A percentile compares a stretch with the other conserved stretches of the same genome.
These are phyloP conservation scores for Drosophila quinaria DNA, from an alignment of 2,888 invertebrate genomes.

Conservation along the genomic window DNA sequence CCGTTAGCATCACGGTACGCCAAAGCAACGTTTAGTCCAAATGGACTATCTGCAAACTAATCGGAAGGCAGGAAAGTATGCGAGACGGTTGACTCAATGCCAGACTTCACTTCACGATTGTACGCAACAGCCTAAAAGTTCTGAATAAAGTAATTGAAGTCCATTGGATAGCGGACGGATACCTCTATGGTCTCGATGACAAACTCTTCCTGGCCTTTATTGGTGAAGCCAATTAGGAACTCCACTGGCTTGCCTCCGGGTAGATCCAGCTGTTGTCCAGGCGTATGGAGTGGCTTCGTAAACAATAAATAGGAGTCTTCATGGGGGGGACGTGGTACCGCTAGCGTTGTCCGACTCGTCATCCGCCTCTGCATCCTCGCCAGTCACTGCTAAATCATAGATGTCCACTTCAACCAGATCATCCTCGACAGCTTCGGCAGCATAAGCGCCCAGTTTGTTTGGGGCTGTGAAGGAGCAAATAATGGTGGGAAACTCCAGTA, in stretches of 20 bases:
- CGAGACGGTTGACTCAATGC: conserved; percentile 96
- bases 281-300: conserved; percentile 90
- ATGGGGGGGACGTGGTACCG: conserved; percentile 91
- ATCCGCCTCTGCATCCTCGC: conserved; percentile 86
- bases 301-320: conserved; percentile 97
- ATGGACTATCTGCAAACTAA: conserved; percentile 98
- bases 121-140: conserved; percentile 97
- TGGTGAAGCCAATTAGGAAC: conserved; percentile 97
- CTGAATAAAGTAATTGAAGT: conserved; percentile 98
- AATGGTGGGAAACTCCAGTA: conserved; percentile 90
- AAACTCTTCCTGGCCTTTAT: conserved; percentile 97
- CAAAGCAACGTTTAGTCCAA: conserved; percentile 96
- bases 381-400: conserved; percentile 70
- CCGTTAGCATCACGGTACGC: conserved; percentile 93
- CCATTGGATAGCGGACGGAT: conserved; percentile 99
- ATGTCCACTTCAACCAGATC: conserved; percentile 87
- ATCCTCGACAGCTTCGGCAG: conserved; percentile 87
- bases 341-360: conserved; percentile 86
- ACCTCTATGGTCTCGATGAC: conserved; percentile 97
- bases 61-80: conserved; percentile 98
- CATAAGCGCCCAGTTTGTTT: conserved; percentile 86
- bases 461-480: conserved; percentile 90
- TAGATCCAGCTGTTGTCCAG: conserved; percentile 89
- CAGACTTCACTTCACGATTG: conserved; percentile 94
- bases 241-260: conserved; percentile 95